phyloP scores from a whole-genome alignment of 2,113 vertebrate species.

The Cricetomys ansorgei region DNA sequence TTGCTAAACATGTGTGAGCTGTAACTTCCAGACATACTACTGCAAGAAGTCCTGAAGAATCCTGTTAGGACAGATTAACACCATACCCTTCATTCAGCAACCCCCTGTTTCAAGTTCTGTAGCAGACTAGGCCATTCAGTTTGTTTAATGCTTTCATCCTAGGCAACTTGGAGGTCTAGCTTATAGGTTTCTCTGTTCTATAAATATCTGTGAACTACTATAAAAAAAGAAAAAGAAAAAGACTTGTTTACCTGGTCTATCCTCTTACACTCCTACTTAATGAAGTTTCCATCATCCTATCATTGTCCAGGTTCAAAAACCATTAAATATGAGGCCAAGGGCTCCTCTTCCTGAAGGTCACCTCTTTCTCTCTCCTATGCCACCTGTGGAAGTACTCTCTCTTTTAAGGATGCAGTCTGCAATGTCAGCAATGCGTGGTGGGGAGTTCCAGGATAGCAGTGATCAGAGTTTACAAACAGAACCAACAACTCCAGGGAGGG shows the following conservation, averaged over 20 bases:
- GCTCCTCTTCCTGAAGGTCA: not conserved
- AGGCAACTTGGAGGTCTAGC: not conserved
- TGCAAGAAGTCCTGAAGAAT: not conserved
- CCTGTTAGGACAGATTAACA: not conserved
- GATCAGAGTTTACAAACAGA: not conserved
- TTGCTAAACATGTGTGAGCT: no score
- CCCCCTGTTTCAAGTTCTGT: no score
- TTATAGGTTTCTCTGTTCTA: not conserved
- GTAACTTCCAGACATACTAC: not conserved
- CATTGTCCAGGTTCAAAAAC: not conserved
- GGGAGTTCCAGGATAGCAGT: not conserved
- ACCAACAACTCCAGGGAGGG: not conserved
- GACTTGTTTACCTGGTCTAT: not conserved
- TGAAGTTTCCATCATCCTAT: not conserved
- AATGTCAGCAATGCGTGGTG: not conserved
- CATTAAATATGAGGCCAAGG: not conserved
- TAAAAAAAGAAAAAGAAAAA: not conserved
- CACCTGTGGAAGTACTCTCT: not conserved
- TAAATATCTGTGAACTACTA: not conserved
- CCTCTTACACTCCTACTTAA: not conserved
- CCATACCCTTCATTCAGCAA: no score
- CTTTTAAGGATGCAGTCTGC: not conserved
- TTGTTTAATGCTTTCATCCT: not conserved
- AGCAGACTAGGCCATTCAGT: not conserved
- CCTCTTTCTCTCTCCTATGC: not conserved